phyloP scores from a whole-genome alignment of 2,888 invertebrate species.

The Syrista parreyssii region DNA sequence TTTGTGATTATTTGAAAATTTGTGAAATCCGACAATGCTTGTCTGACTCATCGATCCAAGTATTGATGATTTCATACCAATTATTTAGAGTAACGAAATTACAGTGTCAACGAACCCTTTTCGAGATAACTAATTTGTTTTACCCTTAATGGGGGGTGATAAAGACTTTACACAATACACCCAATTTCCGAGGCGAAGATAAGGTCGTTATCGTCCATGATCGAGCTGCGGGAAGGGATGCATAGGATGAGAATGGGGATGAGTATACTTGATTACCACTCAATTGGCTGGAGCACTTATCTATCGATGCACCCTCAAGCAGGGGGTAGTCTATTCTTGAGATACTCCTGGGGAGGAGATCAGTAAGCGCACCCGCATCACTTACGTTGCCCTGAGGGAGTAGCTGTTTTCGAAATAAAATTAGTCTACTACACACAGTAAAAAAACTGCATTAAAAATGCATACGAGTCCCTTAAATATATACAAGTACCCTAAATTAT shows the following conservation, averaged over 20 bases:
- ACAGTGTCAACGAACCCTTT: neutral
- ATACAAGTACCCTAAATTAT: too few relatives aligned
- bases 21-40: too few relatives aligned
- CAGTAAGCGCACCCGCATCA: neutral
- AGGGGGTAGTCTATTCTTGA: slow-evolving; percentile 25
- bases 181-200: slow-evolving; percentile 51
- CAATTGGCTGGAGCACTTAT: slow-evolving; percentile 47
- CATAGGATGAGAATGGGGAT: slow-evolving; percentile 16
- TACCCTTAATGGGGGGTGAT: slow-evolving; percentile 39
- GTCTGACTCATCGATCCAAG: too few relatives aligned
- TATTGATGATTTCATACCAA: too few relatives aligned
- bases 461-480: too few relatives aligned
- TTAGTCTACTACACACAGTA: slow-evolving; percentile 23
- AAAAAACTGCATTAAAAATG: too few relatives aligned
- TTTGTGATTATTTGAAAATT: too few relatives aligned
- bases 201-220: slow-evolving; percentile 54
- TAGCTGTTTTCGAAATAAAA: slow-evolving; percentile 55
- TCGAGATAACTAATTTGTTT: slow-evolving; percentile 43
- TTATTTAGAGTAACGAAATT: too few relatives aligned
- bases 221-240: slow-evolving; percentile 28
- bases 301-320: slow-evolving; percentile 20
- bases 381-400: slow-evolving; percentile 7
- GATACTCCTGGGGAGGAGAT: too few relatives aligned
- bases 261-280: slow-evolving; percentile 47
- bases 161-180: slow-evolving; percentile 46